Evolutionary conservation across 2,113 vertebrate species (phyloP).

Genomic region (Emydura subglobosa): DNA sequence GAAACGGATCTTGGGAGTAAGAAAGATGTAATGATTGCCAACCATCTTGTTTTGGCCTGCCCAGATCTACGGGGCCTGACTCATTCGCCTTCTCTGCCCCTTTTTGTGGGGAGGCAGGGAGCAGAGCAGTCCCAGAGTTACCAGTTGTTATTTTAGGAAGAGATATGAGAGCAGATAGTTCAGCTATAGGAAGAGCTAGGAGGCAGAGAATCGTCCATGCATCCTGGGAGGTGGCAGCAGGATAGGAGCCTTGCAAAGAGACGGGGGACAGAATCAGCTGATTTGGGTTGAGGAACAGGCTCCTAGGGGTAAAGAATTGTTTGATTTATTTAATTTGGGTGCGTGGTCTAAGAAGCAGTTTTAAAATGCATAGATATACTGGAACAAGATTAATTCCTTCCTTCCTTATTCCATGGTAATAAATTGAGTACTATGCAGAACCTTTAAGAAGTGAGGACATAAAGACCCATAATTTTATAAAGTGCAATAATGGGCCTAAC

Average conservation of each 20-base stretch:
- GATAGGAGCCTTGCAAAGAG: background rate
- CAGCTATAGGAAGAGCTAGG: background rate
- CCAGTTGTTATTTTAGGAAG: background rate
- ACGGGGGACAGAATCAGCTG: rapidly evolving
- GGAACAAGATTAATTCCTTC: background rate
- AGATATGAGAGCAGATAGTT: background rate
- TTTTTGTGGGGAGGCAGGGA: background rate
- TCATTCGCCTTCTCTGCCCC: background rate
- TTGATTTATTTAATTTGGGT: background rate
- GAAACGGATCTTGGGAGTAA: background rate
- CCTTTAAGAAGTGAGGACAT: background rate
- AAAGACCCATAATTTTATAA: background rate
- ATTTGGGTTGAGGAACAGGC: background rate
- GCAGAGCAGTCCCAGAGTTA: background rate
- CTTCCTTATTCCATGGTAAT: background rate
- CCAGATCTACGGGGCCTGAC: background rate
- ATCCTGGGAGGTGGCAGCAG: background rate
- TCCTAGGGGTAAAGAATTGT: background rate
- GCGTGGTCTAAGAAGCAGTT: background rate
- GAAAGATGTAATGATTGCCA: background rate
- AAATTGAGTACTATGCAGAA: background rate
- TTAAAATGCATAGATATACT: background rate
- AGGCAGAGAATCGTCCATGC: background rate
- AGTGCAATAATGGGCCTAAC: background rate
- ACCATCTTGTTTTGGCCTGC: background rate